Base-by-base conservation (phyloP, 2,888 invertebrate species). In the Apamea epomidion region DNA sequence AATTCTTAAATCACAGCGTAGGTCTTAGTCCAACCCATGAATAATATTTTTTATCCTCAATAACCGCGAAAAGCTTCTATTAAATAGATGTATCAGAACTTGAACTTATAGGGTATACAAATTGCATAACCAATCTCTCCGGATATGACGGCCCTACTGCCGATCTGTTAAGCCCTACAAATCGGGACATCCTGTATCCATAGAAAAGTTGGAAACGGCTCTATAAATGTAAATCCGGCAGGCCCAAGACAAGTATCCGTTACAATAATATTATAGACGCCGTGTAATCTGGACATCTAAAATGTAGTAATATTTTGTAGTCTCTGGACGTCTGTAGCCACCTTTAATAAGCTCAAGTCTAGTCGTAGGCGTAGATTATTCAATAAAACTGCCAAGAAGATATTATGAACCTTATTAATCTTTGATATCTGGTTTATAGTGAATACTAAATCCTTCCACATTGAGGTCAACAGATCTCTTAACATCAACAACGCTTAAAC, bases 161-260 rank as follows among this genome's bases (percentile, higher is more conserved):
- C 54, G 21, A 83, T 80, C 76, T 84, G 71, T 70, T 73, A 64
- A 76, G 65, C 62, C 75, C 70, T 84, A 74, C 87, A 74, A 85
- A 84, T 77, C 51, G n/a, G 70, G 74, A 87, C 77, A 84, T 79
- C 84, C 84, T 87, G 84, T 42, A 16, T 58, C 74, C 75, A 68
- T 74, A 48, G 58, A 81, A 74, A 67, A 64, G 58, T 67, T 87
- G 69, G 69, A 62, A 69, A 68, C 12, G 25, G 62, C 65, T 37
- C 81, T 85, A 14, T 87, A 87, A 64, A 54, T 51, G 87, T 75
- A 76, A 32, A 78, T 81, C 81, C 76, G 81, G 74, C 48, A 67
- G 14, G 37, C 16, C 68, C 18, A 58, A 67, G 76, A 76, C 42
- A 70, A 42, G 32, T 77, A 64, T 60, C 81, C 65, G 67, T 72